Evolutionary conservation across 2,888 invertebrate genomes (phyloP).

Genomic region (Atethmia centrago): DNA sequence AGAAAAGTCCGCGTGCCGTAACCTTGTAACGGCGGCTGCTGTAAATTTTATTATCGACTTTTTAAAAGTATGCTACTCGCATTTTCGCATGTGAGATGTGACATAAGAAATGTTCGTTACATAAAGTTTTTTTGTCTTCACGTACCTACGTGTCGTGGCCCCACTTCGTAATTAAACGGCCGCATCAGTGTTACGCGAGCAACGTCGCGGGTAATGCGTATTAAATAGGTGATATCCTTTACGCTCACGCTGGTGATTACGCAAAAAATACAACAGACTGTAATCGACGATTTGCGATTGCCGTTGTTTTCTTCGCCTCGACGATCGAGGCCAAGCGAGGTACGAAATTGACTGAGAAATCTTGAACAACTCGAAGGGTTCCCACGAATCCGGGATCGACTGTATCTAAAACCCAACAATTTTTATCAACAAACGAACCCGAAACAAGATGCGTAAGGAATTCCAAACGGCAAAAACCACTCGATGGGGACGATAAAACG

Average conservation of each 20-base stretch:
- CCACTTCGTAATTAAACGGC: conserved; percentile 70
- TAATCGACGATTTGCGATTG: conserved; percentile 49
- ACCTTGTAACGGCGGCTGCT: conserved; percentile 65
- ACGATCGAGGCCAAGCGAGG: conserved; percentile 23
- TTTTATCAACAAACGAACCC: conserved; percentile 79
- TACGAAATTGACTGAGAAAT: conserved; percentile 33
- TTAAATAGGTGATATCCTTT: conserved; percentile 71
- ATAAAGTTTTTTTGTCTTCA: conserved; percentile 56
- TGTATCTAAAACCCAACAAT: conserved; percentile 69
- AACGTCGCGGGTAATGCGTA: conserved; percentile 67
- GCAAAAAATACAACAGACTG: conserved; percentile 57
- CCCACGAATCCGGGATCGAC: conserved; percentile 70
- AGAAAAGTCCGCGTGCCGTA: conserved; percentile 66
- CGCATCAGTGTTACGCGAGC: conserved; percentile 69
- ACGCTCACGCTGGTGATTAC: conserved; percentile 57
- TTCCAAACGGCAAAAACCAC: conserved; percentile 88
- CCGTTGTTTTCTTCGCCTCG: conserved; percentile 39
- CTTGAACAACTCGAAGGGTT: conserved; percentile 57
- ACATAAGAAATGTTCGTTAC: conserved; percentile 54
- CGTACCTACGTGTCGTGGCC: conserved; percentile 53
- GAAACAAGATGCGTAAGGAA: conserved; percentile 87
- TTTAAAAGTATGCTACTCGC: conserved; percentile 51
- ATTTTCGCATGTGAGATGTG: conserved; percentile 50
- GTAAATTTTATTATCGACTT: conserved; percentile 60
- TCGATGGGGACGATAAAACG: conserved; percentile 89